Base-by-base conservation (phyloP, 2,888 invertebrate genomes). In the Congeria kusceri region DNA sequence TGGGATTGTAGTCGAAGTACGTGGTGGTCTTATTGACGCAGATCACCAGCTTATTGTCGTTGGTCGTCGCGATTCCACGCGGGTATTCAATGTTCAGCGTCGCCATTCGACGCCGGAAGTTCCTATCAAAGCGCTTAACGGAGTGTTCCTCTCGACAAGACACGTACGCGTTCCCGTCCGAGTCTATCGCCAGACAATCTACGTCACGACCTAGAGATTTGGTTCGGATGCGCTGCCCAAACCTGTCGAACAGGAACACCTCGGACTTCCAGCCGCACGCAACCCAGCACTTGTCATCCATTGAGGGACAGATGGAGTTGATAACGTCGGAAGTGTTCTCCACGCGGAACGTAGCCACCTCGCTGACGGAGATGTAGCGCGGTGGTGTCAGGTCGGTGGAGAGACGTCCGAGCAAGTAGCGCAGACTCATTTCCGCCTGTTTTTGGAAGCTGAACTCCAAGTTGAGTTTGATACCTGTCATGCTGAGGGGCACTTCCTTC, bases 231-330 rank as follows among this genome's bases (percentile, higher is more conserved):
- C 39, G 56, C 46, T 78, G 72, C 28, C 83, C 83, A 57, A 67
- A 73, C n/a, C 75, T 70, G 47, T 84, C 83, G 63, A 74, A 78
- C 11, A 80, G 61, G 23, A 70, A 62, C 11, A 86, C 78, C 28
- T 80, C 74, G 9, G 82, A 66, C 46, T 82, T 86, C 86, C 83
- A 86, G 11, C 83, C 86, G 66, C 80, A 78, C 0, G 72, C 82
- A 3, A 86, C 69, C 86, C 83, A 86, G 39, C 81, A 81, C 68
- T 84, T 80, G 7, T 81, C 86, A 28, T 84, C 82, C 11, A 80
- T 77, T 7, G 82, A 77, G 1, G 86, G 80, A 64, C 86, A 86
- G 56, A 84, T 86, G 13, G 83, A 69, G 44, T 84, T 86, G 18
- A 86, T 82, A 11, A 86, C 83, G 62, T 85, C 81, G 47, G 80